Percentiles rank a stretch among this genome's conserved stretches.
phyloP scores from a whole-genome alignment of 2,888 invertebrate species.

The Coenonympha arcania region DNA sequence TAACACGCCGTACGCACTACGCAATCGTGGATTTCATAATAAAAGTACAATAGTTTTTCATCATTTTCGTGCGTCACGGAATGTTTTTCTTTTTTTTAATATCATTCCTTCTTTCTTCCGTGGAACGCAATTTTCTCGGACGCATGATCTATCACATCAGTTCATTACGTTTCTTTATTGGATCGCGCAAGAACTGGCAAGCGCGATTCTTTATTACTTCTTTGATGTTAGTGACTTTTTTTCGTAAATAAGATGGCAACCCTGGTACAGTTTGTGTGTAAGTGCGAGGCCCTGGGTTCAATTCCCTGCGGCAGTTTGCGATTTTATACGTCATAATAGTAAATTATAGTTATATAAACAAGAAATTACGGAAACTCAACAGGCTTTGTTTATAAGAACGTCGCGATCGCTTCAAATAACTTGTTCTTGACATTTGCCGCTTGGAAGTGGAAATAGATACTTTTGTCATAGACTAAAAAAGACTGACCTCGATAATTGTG shows the following conservation, averaged over 20 bases:
- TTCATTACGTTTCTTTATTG: constrained; percentile 8
- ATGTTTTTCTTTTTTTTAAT: constrained; percentile 12
- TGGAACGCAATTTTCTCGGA: constrained; percentile 11
- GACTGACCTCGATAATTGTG: too few species aligned
- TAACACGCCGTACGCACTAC: neutral
- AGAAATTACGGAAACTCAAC: too few species aligned
- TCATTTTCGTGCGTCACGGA: neutral
- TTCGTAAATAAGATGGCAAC: neutral
- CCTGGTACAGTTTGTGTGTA: too few species aligned
- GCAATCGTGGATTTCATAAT: neutral
- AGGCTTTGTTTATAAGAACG: too few species aligned
- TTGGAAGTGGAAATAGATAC: constrained; percentile 17
- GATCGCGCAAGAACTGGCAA: neutral
- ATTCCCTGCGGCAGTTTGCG: too few species aligned
- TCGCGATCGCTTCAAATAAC: neutral
- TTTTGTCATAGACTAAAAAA: constrained; percentile 13
- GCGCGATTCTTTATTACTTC: neutral
- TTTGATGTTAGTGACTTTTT: neutral
- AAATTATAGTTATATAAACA: too few species aligned
- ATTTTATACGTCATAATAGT: too few species aligned
- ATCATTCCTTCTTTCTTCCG: neutral
- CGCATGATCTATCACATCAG: constrained; percentile 11
- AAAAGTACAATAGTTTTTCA: neutral
- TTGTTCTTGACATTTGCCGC: constrained; percentile 19
- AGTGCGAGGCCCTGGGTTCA: too few species aligned